Conservation (phyloP, 37 sponge, comb jelly and placozoan genomes). For the Cliona cf. orientalis region DNA sequence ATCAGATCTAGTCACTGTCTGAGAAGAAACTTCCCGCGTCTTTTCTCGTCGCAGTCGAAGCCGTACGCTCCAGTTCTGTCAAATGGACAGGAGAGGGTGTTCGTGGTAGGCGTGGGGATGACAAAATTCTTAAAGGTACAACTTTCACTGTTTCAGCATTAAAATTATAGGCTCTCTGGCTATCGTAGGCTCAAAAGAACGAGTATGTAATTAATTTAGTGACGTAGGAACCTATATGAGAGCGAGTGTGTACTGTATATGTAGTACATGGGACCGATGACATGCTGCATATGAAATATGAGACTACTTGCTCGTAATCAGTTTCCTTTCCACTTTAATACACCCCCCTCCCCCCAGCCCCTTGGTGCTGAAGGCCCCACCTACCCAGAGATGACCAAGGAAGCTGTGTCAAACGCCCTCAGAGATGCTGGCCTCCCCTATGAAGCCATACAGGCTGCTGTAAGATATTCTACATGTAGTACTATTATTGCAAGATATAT, state of each 20-base stretch:
- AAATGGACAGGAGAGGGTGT: conserved; percentile 45
- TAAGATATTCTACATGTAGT: conserved; percentile 42
- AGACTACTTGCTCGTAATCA: too few species aligned
- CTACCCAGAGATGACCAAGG: conserved; percentile 68
- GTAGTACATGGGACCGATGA: too few species aligned
- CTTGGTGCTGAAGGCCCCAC: conserved; percentile 45
- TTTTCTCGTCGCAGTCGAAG: background rate
- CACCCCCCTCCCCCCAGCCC: conserved; percentile 29
- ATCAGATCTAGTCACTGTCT: too few species aligned
- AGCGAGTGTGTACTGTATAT: background rate
- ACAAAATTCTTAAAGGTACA: conserved; percentile 52
- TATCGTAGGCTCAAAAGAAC: background rate
- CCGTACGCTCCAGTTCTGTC: background rate
- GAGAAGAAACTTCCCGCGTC: background rate
- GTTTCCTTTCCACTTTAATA: background rate
- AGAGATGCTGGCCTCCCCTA: conserved; percentile 65
- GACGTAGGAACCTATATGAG: background rate
- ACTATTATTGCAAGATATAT: too few species aligned
- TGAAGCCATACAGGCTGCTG: conserved; percentile 63
- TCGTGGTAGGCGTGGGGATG: conserved; percentile 83
- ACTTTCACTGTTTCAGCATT: background rate
- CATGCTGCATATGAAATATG: too few species aligned
- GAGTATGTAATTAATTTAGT: too few species aligned
- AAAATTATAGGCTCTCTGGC: background rate
- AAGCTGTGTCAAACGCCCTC: conserved; percentile 67